phyloP scores from a whole-genome alignment of 2,888 invertebrate species.

The Ferrisia virgata region DNA sequence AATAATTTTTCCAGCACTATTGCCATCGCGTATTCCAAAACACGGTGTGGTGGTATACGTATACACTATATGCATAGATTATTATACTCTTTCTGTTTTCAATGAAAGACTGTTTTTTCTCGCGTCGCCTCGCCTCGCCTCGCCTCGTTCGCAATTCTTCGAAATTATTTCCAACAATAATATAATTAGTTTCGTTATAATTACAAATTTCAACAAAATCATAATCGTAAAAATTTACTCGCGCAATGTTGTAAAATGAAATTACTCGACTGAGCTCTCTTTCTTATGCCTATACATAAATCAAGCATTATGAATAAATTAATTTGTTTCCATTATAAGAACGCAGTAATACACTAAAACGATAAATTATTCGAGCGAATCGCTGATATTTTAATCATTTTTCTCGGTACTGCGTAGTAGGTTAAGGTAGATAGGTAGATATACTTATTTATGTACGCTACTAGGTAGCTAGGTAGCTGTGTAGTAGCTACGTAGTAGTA shows the following conservation, averaged over 20 bases:
- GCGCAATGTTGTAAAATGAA: background rate
- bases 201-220: slow-evolving; percentile 10
- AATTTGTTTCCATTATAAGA: background rate
- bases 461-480: background rate
- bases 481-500: no score
- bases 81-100: background rate
- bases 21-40: background rate
- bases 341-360: background rate
- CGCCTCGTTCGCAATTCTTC: background rate
- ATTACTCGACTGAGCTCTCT: background rate
- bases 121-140: no score
- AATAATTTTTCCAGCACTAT: background rate
- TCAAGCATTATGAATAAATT: slow-evolving; percentile 5
- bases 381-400: background rate
- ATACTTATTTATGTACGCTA: no score
- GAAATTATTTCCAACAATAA: slow-evolving; percentile 24
- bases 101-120: background rate
- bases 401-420: background rate
- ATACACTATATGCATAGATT: no score
- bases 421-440: no score
- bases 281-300: background rate
- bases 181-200: slow-evolving; percentile 30
- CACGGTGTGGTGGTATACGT: background rate
- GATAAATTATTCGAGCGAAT: background rate
- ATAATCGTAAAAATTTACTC: background rate